Evolutionary conservation across 2,113 vertebrate species (phyloP).

Genomic region (Limanda limanda): DNA sequence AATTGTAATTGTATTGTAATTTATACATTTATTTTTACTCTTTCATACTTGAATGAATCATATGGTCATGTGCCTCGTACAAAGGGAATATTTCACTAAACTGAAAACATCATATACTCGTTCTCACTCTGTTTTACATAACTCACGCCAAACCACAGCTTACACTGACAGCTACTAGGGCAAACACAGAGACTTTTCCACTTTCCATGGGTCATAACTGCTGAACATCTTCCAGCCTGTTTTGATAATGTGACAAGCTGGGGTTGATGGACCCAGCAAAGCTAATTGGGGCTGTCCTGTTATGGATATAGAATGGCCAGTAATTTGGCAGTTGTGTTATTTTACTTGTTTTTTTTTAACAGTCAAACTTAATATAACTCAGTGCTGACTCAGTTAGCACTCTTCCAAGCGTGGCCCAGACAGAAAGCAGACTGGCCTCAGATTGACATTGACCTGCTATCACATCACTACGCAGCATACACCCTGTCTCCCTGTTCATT

Average conservation of each 20-base stretch:
- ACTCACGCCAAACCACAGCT: background rate
- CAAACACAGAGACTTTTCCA: background rate
- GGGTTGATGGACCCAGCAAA: background rate
- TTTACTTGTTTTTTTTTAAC: background rate
- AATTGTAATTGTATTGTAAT: no score
- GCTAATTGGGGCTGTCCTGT: conserved; percentile 14
- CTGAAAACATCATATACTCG: background rate
- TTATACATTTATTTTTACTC: no score
- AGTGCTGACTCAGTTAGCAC: conserved; percentile 1
- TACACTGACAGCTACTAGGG: background rate
- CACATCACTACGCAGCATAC: conserved; percentile 14
- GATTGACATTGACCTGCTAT: conserved; percentile 14
- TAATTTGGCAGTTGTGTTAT: background rate
- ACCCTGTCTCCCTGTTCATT: background rate
- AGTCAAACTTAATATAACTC: background rate
- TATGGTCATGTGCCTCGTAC: background rate
- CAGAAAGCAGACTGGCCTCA: conserved; percentile 7
- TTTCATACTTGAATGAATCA: background rate
- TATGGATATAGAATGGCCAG: conserved; percentile 3
- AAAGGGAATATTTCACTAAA: background rate
- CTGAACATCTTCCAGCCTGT: conserved; percentile 8
- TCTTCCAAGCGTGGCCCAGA: conserved; percentile 11
- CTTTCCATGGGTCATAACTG: background rate
- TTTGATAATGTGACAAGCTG: conserved; percentile 18
- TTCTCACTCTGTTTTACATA: background rate